phyloP scores from a whole-genome alignment of 2,888 invertebrate genomes.

The Brassicogethes aeneus region DNA sequence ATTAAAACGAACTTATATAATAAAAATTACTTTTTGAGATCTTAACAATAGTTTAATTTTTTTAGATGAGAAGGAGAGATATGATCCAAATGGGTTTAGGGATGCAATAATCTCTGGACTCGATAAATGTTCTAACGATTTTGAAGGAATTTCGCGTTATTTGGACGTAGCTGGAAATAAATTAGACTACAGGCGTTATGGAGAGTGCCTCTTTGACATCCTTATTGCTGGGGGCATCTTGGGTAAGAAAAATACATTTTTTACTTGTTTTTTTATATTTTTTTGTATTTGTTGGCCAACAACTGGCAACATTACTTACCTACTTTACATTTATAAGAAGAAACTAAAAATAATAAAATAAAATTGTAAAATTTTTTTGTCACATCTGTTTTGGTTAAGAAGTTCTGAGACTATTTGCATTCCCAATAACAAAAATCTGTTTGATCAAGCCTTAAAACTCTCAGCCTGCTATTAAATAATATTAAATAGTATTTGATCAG shows the following conservation, averaged over 20 bases:
- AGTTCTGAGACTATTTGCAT: no score
- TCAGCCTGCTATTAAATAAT: no score
- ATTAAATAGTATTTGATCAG: no score
- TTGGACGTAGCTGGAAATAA: constrained; percentile 92
- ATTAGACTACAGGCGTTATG: constrained; percentile 96
- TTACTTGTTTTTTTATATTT: no score
- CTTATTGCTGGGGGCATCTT: constrained; percentile 95
- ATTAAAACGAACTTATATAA: no score
- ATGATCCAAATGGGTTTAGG: constrained; percentile 97
- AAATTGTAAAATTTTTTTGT: no score
- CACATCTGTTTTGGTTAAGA: no score
- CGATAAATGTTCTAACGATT: constrained; percentile 88
- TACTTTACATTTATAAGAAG: constrained; percentile 5
- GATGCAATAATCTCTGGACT: constrained; percentile 93
- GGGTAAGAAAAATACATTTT: constrained; percentile 47
- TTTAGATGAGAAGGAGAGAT: constrained; percentile 99
- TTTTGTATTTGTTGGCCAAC: no score
- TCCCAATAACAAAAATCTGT: no score
- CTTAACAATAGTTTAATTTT: no score
- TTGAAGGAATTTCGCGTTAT: constrained; percentile 93
- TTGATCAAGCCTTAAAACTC: no score
- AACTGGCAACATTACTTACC: neutral
- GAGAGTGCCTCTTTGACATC: constrained; percentile 95
- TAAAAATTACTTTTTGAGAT: no score
- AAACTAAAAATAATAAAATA: neutral